Percentiles rank a stretch among this genome's conserved stretches.
Evolutionary conservation across 2,113 vertebrate species (phyloP).

Genomic region (Urocitellus parryii): DNA sequence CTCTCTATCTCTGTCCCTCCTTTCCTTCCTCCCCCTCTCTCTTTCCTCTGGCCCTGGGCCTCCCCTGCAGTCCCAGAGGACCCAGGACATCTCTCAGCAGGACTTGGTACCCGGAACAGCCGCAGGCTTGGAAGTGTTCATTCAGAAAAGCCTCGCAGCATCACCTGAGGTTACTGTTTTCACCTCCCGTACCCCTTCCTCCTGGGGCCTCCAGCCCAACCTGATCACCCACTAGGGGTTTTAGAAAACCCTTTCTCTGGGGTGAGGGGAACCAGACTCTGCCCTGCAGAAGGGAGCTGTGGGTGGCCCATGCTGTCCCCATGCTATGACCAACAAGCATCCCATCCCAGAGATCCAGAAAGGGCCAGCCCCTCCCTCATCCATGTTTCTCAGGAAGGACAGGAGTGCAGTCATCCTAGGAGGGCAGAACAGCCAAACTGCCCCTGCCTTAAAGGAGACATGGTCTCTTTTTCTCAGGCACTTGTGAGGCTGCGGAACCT

Average conservation of each 20-base stretch:
- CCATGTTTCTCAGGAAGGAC: background rate
- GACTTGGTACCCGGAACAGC: conserved; percentile 90
- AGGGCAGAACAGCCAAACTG: background rate
- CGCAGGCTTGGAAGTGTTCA: conserved; percentile 94
- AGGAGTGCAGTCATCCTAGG: background rate
- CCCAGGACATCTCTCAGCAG: conserved; percentile 88
- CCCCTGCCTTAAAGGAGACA: background rate
- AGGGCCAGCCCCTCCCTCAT: conserved; percentile 49
- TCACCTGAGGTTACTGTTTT: conserved; percentile 96
- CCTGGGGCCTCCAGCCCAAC: conserved; percentile 48
- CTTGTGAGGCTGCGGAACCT: background rate
- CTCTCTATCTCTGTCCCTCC: conserved; percentile 48
- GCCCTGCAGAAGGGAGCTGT: background rate
- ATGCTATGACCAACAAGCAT: background rate
- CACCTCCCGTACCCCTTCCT: conserved; percentile 73
- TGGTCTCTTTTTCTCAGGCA: background rate
- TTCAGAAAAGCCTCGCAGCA: conserved; percentile 96
- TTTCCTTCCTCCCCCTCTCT: conserved; percentile 59
- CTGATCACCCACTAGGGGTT: background rate
- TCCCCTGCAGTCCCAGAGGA: conserved; percentile 88
- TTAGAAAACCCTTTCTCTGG: conserved; percentile 43
- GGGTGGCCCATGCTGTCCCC: background rate
- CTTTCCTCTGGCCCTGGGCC: conserved; percentile 83
- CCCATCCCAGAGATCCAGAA: background rate
- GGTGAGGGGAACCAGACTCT: conserved; percentile 23